Conservation (phyloP, 1,140 invertebrate species). For the Danaus melanippus region DNA sequence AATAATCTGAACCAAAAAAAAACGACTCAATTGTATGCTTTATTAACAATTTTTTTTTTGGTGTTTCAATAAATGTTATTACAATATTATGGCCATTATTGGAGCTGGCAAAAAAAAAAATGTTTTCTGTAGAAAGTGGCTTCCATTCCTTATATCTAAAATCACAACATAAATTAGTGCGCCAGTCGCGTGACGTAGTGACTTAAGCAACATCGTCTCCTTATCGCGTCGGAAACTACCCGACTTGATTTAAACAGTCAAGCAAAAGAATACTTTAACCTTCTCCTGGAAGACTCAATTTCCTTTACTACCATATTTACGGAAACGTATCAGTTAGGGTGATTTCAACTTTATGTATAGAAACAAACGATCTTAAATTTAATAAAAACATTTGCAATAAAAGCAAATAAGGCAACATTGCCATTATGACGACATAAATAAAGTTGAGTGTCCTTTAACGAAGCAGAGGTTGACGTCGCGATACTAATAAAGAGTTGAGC, state of each 20-base stretch:
- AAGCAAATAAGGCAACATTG: slow-evolving; percentile 60
- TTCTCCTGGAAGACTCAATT: slow-evolving; percentile 36
- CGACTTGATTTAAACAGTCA: slow-evolving; percentile 26
- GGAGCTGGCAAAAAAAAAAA: slow-evolving; percentile 50
- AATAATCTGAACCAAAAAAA: too few species aligned
- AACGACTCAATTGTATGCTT: too few species aligned
- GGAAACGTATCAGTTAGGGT: slow-evolving; percentile 15
- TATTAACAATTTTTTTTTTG: too few species aligned
- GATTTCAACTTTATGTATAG: slow-evolving; percentile 45
- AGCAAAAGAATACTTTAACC: slow-evolving; percentile 43
- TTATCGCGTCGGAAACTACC: slow-evolving; percentile 64
- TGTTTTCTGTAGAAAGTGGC: slow-evolving; percentile 31
- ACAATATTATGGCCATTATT: slow-evolving; percentile 30
- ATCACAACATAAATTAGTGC: slow-evolving; percentile 68
- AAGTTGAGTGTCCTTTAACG: slow-evolving; percentile 69
- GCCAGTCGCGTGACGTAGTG: slow-evolving; percentile 61
- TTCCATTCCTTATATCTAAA: slow-evolving; percentile 51
- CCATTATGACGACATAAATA: slow-evolving; percentile 68
- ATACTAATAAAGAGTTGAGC: slow-evolving; percentile 45
- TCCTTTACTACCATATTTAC: slow-evolving; percentile 23
- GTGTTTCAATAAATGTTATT: too few species aligned
- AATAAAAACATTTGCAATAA: slow-evolving; percentile 23
- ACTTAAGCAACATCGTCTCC: slow-evolving; percentile 59
- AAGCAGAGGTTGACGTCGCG: slow-evolving; percentile 62
- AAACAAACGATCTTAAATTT: slow-evolving; percentile 31